phyloP scores from a whole-genome alignment of 35 echinoderm and acorn worm genomes.

The Ophiothrix spiculata region DNA sequence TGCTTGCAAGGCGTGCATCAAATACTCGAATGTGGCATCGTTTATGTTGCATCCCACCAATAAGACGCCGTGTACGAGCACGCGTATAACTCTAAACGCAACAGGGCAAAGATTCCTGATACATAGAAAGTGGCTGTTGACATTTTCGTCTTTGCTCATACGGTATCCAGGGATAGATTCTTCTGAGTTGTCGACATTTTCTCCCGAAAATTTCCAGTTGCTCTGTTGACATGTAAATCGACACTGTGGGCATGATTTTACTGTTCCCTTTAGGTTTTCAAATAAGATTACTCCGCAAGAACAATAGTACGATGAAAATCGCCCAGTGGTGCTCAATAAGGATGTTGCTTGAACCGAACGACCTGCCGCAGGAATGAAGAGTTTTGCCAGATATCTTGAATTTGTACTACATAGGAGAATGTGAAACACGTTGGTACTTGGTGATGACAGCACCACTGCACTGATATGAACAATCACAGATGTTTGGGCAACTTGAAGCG shows the following conservation, averaged over 20 bases:
- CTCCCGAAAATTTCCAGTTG: background rate
- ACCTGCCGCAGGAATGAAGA: background rate
- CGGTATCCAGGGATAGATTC: background rate
- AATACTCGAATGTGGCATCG: background rate
- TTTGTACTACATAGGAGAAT: background rate
- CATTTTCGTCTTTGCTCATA: background rate
- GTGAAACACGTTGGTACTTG: background rate
- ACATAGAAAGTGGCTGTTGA: background rate
- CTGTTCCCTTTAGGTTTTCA: background rate
- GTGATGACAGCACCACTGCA: background rate
- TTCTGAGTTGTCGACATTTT: background rate
- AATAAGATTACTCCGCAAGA: background rate
- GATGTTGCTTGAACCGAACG: background rate
- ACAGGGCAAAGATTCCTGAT: background rate
- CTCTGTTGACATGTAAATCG: background rate
- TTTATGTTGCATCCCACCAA: background rate
- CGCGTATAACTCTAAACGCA: background rate
- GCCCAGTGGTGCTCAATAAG: background rate
- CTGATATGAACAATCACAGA: background rate
- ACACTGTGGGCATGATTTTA: background rate
- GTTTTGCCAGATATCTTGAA: background rate
- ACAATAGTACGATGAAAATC: background rate
- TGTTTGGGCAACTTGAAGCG: background rate
- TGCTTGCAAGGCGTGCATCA: background rate
- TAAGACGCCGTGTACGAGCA: background rate